A percentile compares a stretch with the other conserved stretches of the same genome.
These are phyloP conservation scores for Eucidaris tribuloides DNA, from an alignment of 35 echinoderm and acorn worm genomes.

Conservation along the genomic window DNA sequence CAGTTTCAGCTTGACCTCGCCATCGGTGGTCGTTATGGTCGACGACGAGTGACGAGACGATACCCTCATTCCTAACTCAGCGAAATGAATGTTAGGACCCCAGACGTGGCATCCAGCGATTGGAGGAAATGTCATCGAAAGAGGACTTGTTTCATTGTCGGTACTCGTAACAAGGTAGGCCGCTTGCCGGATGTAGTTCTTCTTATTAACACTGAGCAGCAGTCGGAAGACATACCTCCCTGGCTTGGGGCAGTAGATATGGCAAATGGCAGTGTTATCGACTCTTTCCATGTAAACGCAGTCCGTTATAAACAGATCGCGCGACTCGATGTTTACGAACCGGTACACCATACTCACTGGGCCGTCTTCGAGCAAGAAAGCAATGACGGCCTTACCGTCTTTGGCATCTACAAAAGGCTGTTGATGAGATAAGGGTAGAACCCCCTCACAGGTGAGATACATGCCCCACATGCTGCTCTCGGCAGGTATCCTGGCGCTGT, in stretches of 20 bases:
- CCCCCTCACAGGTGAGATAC: not conserved
- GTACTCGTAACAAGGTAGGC: not conserved
- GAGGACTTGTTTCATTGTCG: not conserved
- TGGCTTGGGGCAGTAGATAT: not conserved
- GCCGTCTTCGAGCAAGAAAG: not conserved
- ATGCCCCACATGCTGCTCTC: not conserved
- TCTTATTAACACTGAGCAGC: not conserved
- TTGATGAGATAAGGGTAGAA: not conserved
- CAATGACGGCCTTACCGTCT: not conserved
- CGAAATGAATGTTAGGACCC: slow-evolving; percentile 8
- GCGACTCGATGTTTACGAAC: not conserved
- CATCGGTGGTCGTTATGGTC: not conserved
- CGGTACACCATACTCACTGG: slow-evolving; percentile 8
- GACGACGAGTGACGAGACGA: not conserved
- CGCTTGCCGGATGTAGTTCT: slow-evolving; percentile 1
- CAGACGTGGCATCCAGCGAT: slow-evolving; percentile 2
- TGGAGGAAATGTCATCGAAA: not conserved
- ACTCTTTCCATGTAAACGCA: slow-evolving; percentile 13
- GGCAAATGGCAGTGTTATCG: not conserved
- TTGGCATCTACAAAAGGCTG: not conserved
- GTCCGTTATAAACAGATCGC: not conserved
- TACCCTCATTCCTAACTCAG: not conserved
- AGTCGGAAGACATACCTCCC: not conserved
- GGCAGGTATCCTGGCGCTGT: not conserved
- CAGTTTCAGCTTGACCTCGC: not conserved